Percentiles rank a stretch among this genome's conserved stretches.
Evolutionary conservation across 2,888 invertebrate genomes (phyloP).

Genomic region (Eurois occulta): DNA sequence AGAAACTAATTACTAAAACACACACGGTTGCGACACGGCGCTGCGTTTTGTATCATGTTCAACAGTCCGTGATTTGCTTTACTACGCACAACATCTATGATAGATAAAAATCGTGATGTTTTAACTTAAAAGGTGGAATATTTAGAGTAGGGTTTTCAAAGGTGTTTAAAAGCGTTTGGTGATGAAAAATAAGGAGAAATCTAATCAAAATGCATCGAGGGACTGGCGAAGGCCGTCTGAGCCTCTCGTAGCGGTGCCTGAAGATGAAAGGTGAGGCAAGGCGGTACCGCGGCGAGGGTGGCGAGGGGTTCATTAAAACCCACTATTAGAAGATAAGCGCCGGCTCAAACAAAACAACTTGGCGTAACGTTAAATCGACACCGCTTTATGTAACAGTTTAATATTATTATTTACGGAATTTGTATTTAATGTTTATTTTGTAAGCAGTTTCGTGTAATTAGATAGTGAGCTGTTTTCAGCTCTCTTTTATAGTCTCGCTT

Average conservation of each 20-base stretch:
- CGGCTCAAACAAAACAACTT: slow-evolving; percentile 80
- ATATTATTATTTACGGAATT: slow-evolving; percentile 58
- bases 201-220: slow-evolving; percentile 81
- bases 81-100: slow-evolving; percentile 69
- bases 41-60: slow-evolving; percentile 66
- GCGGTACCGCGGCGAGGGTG: slow-evolving; percentile 72
- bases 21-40: slow-evolving; percentile 71
- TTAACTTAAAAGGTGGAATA: slow-evolving; percentile 9
- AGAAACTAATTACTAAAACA: slow-evolving; percentile 81
- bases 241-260: slow-evolving; percentile 86
- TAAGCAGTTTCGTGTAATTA: slow-evolving; percentile 38
- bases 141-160: slow-evolving; percentile 13
- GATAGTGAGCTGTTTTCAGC: slow-evolving; percentile 17
- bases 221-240: slow-evolving; percentile 85
- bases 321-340: slow-evolving; percentile 83
- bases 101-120: slow-evolving; percentile 14
- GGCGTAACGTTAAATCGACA: slow-evolving; percentile 75
- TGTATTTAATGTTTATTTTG: slow-evolving; percentile 48
- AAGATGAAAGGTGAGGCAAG: slow-evolving; percentile 88
- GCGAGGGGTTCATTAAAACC: slow-evolving; percentile 84
- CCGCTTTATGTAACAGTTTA: slow-evolving; percentile 66
- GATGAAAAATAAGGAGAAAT: slow-evolving; percentile 86
- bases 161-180: slow-evolving; percentile 52
- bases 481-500: not conserved
- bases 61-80: slow-evolving; percentile 77